phyloP scores from a whole-genome alignment of 2,113 vertebrate genomes.

The Callopanchax toddi region DNA sequence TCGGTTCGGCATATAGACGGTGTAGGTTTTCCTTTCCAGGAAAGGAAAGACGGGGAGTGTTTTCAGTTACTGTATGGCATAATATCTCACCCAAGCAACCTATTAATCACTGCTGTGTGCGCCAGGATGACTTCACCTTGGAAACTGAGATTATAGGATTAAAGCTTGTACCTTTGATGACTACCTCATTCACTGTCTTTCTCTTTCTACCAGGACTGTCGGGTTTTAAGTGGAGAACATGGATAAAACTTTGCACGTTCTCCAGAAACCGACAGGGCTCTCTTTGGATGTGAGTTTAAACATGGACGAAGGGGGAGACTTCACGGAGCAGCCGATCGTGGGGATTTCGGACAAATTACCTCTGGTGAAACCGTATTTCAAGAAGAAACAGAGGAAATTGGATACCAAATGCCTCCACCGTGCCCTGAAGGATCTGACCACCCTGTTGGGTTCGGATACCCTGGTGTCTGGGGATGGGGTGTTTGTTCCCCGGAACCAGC shows the following conservation, averaged over 20 bases:
- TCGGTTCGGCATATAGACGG: constrained; percentile 47
- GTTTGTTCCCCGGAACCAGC: constrained; percentile 86
- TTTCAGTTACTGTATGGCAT: constrained; percentile 18
- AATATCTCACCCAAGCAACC: constrained; percentile 3
- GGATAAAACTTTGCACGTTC: constrained; percentile 79
- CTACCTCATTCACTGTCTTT: constrained; percentile 41
- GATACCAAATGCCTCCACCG: constrained; percentile 86
- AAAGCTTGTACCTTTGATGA: constrained; percentile 51
- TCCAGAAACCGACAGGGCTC: constrained; percentile 82
- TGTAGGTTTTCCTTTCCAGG: constrained; percentile 43
- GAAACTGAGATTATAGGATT: constrained; percentile 47
- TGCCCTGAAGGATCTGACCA: constrained; percentile 89
- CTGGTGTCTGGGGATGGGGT: constrained; percentile 85
- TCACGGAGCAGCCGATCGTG: constrained; percentile 81
- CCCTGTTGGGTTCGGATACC: constrained; percentile 85
- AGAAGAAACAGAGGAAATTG: constrained; percentile 94
- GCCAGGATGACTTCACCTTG: constrained; percentile 55
- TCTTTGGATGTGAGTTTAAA: constrained; percentile 78
- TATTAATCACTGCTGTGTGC: constrained; percentile 49
- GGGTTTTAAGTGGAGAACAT: constrained; percentile 57
- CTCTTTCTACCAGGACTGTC: constrained; percentile 43
- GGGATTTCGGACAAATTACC: constrained; percentile 89
- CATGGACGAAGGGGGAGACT: constrained; percentile 77
- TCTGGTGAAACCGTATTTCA: constrained; percentile 93
- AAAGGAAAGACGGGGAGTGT: constrained; percentile 43